Percentiles rank a stretch among this genome's conserved stretches.
phyloP scores from a whole-genome alignment of 2,797 vertebrate genomes.

The Clarias fuscus region DNA sequence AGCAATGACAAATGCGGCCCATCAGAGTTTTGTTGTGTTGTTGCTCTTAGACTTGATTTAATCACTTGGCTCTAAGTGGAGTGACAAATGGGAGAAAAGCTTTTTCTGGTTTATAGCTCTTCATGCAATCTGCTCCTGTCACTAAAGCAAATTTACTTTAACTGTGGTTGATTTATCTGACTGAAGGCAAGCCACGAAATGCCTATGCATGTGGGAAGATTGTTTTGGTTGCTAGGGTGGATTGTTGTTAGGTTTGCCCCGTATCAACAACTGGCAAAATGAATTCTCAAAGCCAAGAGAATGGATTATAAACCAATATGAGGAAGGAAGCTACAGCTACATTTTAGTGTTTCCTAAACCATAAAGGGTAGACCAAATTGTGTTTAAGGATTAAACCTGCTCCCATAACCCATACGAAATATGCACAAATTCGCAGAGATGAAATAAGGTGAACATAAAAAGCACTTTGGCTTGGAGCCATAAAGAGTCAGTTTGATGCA shows the following conservation, averaged over 20 bases:
- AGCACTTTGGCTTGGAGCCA: not conserved
- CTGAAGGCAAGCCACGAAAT: conserved; percentile 49
- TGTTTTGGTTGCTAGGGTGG: conserved; percentile 55
- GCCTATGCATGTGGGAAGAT: conserved; percentile 31
- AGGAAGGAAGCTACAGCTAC: not conserved
- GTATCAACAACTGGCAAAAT: conserved; percentile 31
- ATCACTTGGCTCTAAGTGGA: conserved; percentile 59
- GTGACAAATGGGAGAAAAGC: conserved; percentile 50
- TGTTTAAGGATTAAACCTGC: conserved; percentile 9
- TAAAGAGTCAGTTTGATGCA: not conserved
- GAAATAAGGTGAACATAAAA: conserved; percentile 12
- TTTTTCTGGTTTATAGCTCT: conserved; percentile 62
- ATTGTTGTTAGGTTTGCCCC: conserved; percentile 10
- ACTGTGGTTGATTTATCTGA: conserved; percentile 60
- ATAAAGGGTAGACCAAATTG: not conserved
- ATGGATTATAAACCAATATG: not conserved
- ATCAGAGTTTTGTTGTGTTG: conserved; percentile 16
- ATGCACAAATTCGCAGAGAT: not conserved
- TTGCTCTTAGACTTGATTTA: conserved; percentile 61
- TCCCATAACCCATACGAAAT: not conserved
- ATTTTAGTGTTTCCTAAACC: not conserved
- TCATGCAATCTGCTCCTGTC: conserved; percentile 62
- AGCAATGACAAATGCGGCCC: not conserved
- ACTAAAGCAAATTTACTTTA: conserved; percentile 60
- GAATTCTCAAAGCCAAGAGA: conserved; percentile 26